Conservation (phyloP, 2,888 invertebrate species). For the Latheticus oryzae region DNA sequence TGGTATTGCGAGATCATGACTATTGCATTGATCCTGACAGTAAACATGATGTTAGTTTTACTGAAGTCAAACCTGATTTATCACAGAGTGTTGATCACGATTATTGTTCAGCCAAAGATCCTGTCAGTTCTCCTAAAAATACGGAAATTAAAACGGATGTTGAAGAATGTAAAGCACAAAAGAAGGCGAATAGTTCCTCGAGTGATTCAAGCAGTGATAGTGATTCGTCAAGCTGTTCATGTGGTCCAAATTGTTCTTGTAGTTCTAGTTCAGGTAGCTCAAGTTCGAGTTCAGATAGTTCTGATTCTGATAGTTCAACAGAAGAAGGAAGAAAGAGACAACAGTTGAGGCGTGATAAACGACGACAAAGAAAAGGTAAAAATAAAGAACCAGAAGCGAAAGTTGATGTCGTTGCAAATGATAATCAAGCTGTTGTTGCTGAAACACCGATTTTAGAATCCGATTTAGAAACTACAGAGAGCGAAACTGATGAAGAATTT, state of each 20-base stretch:
- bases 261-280: slow-evolving; percentile 76
- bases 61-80: slow-evolving; percentile 62
- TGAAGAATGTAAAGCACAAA: slow-evolving; percentile 58
- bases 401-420: slow-evolving; percentile 68
- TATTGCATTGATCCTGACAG: slow-evolving; percentile 70
- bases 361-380: slow-evolving; percentile 47
- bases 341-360: slow-evolving; percentile 64
- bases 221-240: slow-evolving; percentile 81
- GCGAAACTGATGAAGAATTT: slow-evolving; percentile 89
- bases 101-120: slow-evolving; percentile 58
- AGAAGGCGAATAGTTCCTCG: slow-evolving; percentile 71
- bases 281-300: slow-evolving; percentile 64
- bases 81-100: slow-evolving; percentile 65
- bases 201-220: slow-evolving; percentile 83
- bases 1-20: slow-evolving; percentile 76
- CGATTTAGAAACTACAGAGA: slow-evolving; percentile 86
- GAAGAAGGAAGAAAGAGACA: slow-evolving; percentile 68
- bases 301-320: slow-evolving; percentile 72
- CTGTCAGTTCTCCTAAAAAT: slow-evolving; percentile 21
- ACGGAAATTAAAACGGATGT: slow-evolving; percentile 53
- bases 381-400: slow-evolving; percentile 62
- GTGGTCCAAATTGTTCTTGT: slow-evolving; percentile 87
- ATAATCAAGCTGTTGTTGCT: slow-evolving; percentile 57
- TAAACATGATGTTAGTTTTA: slow-evolving; percentile 50
- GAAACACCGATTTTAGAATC: slow-evolving; percentile 81